Percentiles rank a stretch among this genome's conserved stretches.
These are phyloP conservation scores for Apis laboriosa DNA, from an alignment of 1,140 invertebrate species.

Conservation along the genomic window DNA sequence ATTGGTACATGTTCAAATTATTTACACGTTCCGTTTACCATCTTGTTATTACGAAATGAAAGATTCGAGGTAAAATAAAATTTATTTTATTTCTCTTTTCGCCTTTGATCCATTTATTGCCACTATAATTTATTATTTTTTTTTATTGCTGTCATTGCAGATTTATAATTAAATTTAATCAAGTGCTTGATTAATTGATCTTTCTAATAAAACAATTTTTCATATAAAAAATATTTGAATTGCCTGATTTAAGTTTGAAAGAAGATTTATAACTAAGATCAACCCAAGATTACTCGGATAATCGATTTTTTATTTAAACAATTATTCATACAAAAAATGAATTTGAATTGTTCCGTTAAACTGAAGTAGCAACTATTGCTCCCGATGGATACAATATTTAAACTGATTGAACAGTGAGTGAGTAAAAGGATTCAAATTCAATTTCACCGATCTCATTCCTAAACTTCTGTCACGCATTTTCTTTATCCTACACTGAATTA, in stretches of 20 bases:
- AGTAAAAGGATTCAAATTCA: neutral
- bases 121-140: neutral
- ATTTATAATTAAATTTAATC: too few relatives aligned
- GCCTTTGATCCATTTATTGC: too few relatives aligned
- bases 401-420: neutral
- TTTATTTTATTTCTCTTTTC: neutral
- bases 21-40: neutral
- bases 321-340: neutral
- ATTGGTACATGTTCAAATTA: slow-evolving; percentile 11
- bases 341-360: neutral
- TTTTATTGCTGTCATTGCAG: neutral
- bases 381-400: too few relatives aligned
- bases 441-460: neutral
- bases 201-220: neutral
- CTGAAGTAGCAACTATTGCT: neutral
- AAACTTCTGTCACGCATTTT: neutral
- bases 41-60: neutral
- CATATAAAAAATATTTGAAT: neutral
- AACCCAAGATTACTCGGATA: too few relatives aligned
- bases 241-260: too few relatives aligned
- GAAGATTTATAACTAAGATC: too few relatives aligned
- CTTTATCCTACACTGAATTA: neutral
- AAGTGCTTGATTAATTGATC: neutral
- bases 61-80: neutral
- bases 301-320: too few relatives aligned